These are phyloP conservation scores for Barypeithes pellucidus DNA, from an alignment of 2,888 invertebrate species.

Conservation along the genomic window DNA sequence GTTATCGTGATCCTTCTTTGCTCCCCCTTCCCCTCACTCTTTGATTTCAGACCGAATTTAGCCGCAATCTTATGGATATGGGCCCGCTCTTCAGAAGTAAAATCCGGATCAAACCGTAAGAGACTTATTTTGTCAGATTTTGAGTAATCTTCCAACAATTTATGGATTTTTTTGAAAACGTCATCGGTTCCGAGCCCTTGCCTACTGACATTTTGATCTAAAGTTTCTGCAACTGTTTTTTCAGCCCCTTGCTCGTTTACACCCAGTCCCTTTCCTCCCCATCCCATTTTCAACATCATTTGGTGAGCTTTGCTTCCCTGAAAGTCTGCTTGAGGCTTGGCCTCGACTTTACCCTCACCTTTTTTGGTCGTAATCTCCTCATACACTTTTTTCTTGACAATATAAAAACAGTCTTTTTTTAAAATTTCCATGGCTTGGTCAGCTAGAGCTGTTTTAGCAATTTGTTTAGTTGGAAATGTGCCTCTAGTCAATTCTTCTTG, in stretches of 20 bases:
- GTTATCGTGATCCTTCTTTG: constrained; percentile 60
- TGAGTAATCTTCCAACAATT: constrained; percentile 59
- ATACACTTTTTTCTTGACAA: constrained; percentile 58
- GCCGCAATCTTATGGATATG: constrained; percentile 61
- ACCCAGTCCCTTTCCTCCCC: constrained; percentile 63
- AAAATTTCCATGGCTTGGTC: constrained; percentile 58
- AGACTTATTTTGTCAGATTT: constrained; percentile 59
- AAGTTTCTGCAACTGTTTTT: constrained; percentile 59
- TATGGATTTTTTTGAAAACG: constrained; percentile 59
- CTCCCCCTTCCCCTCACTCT: constrained; percentile 61
- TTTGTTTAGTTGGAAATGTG: constrained; percentile 44
- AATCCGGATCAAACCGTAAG: constrained; percentile 60
- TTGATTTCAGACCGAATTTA: constrained; percentile 60
- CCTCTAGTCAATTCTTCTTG: constrained; percentile 53
- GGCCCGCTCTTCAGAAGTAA: constrained; percentile 61
- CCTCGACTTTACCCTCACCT: constrained; percentile 40
- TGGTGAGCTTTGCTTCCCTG: constrained; percentile 60
- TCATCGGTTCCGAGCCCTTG: constrained; percentile 58
- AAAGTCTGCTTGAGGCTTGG: constrained; percentile 40
- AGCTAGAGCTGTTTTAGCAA: constrained; percentile 58
- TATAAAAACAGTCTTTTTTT: constrained; percentile 60
- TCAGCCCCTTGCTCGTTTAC: constrained; percentile 61
- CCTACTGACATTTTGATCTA: constrained; percentile 60
- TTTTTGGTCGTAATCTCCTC: constrained; percentile 59
- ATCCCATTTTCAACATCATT: constrained; percentile 64